A percentile compares a stretch with the other conserved stretches of the same genome.
phyloP scores from a whole-genome alignment of 2,797 vertebrate species.

The Orestias chungarensis region DNA sequence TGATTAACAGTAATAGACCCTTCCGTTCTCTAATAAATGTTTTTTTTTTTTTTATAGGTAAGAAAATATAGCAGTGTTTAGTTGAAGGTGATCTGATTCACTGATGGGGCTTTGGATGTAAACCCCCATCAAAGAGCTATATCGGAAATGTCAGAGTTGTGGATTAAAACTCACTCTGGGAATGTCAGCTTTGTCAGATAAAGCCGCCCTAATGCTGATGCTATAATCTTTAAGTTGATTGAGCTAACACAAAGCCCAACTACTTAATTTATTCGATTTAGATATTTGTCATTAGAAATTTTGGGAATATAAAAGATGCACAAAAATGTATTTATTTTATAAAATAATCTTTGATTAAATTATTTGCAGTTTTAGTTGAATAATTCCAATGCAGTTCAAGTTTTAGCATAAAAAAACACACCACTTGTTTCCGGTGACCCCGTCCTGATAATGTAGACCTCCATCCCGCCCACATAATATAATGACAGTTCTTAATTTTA shows the following conservation, averaged over 20 bases:
- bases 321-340: neutral
- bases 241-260: neutral
- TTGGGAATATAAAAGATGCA: neutral
- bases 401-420: neutral
- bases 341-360: neutral
- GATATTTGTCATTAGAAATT: neutral
- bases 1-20: constrained; percentile 23
- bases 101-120: constrained; percentile 37
- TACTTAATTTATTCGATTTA: neutral
- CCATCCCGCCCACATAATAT: neutral
- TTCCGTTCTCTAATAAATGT: constrained; percentile 44
- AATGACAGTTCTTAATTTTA: constrained; percentile 51
- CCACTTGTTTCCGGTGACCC: constrained; percentile 26
- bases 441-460: constrained; percentile 13
- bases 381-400: neutral
- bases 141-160: constrained; percentile 49
- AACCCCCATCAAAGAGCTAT: constrained; percentile 35
- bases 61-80: constrained; percentile 54
- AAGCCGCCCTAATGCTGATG: constrained; percentile 16
- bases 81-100: constrained; percentile 56
- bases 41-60: constrained; percentile 44
- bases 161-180: constrained; percentile 64
- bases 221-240: neutral
- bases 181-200: constrained; percentile 59
- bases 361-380: neutral